These are phyloP conservation scores for Leptoclinus maculatus DNA, from an alignment of 2,797 vertebrate species.

Conservation along the genomic window DNA sequence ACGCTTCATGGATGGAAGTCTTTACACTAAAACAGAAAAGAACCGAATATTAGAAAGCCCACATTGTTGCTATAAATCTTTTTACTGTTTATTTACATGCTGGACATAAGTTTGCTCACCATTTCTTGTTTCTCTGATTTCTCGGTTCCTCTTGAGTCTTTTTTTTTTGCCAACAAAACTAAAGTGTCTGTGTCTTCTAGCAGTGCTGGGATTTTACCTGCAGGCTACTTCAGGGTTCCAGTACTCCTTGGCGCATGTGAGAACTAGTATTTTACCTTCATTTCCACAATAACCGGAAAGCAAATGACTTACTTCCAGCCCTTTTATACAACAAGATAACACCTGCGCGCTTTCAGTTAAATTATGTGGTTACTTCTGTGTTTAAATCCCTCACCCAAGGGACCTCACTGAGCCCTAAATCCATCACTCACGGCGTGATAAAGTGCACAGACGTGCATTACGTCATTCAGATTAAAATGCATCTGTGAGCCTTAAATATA, in stretches of 20 bases:
- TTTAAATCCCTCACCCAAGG: constrained; percentile 13
- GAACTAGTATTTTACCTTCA: constrained; percentile 17
- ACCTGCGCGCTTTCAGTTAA: constrained; percentile 27
- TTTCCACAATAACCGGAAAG: constrained; percentile 20
- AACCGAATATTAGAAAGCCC: neutral
- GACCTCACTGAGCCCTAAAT: constrained; percentile 40
- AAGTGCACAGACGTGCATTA: constrained; percentile 25
- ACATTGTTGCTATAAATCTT: neutral
- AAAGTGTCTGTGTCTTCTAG: constrained; percentile 5
- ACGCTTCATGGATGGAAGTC: neutral
- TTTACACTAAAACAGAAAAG: neutral
- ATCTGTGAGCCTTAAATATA: constrained; percentile 37
- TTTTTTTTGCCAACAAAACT: constrained; percentile 2
- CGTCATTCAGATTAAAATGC: constrained; percentile 44
- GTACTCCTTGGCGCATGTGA: constrained; percentile 1
- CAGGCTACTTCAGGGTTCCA: constrained; percentile 7
- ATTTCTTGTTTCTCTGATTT: neutral
- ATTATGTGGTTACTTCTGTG: constrained; percentile 15
- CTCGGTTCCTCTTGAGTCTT: constrained; percentile 3
- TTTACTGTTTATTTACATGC: neutral
- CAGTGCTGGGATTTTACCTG: constrained; percentile 28
- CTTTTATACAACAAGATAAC: constrained; percentile 30
- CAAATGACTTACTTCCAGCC: constrained; percentile 13
- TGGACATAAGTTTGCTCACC: neutral
- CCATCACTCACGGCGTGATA: constrained; percentile 33